phyloP scores from a whole-genome alignment of 2,113 vertebrate genomes.

The Cariama cristata region DNA sequence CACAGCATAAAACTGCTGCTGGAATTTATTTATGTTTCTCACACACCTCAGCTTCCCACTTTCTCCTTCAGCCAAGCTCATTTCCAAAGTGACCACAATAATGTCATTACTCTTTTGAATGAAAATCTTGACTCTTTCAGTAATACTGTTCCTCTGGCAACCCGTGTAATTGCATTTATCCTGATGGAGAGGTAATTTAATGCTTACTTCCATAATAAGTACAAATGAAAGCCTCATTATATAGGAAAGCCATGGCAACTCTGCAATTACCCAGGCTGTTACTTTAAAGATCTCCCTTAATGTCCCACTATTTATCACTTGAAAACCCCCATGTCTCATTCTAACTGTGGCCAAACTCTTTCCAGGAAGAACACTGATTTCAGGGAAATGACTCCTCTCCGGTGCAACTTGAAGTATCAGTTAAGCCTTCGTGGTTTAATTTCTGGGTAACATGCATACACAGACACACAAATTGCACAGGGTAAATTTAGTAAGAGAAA shows the following conservation, averaged over 20 bases:
- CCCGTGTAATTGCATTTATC: background rate
- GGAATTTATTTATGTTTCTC: background rate
- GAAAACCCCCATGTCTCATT: background rate
- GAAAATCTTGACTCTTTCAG: conserved; percentile 23
- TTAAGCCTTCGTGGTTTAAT: conserved; percentile 15
- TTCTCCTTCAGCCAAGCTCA: background rate
- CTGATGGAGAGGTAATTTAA: conserved; percentile 25
- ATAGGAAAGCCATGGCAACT: conserved; percentile 9
- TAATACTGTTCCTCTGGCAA: conserved; percentile 31
- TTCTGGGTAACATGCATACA: background rate
- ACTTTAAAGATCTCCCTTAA: conserved; percentile 37
- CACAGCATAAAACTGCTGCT: background rate
- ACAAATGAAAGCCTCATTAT: conserved; percentile 48
- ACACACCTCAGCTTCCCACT: background rate
- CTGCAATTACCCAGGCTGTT: conserved; percentile 44
- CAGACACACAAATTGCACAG: background rate
- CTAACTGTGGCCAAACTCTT: background rate
- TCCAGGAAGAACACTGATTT: conserved; percentile 4
- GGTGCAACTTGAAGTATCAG: background rate
- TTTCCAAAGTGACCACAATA: conserved; percentile 32
- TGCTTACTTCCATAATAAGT: conserved; percentile 16
- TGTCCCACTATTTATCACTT: background rate
- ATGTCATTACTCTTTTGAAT: conserved; percentile 47
- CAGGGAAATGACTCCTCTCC: conserved; percentile 20
- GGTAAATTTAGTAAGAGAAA: background rate